phyloP scores from a whole-genome alignment of 2,113 vertebrate genomes.

The Aphelocoma coerulescens region DNA sequence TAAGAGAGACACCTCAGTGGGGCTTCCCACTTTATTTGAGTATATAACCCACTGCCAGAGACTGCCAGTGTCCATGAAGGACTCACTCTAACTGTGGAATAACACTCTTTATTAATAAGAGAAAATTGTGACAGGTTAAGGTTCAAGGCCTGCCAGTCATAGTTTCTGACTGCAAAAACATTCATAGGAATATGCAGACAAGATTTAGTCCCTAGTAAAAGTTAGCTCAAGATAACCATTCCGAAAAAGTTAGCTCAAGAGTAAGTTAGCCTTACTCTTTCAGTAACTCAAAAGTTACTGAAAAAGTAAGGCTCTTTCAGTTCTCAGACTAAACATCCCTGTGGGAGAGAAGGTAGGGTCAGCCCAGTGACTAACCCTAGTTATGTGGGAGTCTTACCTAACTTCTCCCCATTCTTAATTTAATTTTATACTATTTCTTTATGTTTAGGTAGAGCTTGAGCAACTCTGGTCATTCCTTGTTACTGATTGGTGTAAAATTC shows the following conservation, averaged over 20 bases:
- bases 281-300: too few species aligned
- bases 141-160: background rate
- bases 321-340: background rate
- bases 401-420: background rate
- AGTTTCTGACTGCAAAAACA: background rate
- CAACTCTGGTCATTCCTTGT: background rate
- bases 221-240: background rate
- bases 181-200: background rate
- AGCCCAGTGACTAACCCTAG: background rate
- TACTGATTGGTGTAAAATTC: background rate
- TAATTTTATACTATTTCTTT: background rate
- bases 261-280: too few species aligned
- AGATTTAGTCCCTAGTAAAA: background rate
- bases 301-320: background rate
- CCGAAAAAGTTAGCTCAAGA: background rate
- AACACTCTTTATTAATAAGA: background rate
- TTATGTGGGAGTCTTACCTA: background rate
- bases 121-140: background rate
- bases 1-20: background rate
- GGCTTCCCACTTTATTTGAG: too few species aligned
- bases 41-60: too few species aligned
- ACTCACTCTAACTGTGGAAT: background rate
- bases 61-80: background rate
- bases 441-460: background rate
- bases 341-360: background rate